Percentiles rank a stretch among this genome's conserved stretches.
These are phyloP conservation scores for Acanthaster planci DNA, from an alignment of 35 echinoderm and acorn worm species.

Conservation along the genomic window DNA sequence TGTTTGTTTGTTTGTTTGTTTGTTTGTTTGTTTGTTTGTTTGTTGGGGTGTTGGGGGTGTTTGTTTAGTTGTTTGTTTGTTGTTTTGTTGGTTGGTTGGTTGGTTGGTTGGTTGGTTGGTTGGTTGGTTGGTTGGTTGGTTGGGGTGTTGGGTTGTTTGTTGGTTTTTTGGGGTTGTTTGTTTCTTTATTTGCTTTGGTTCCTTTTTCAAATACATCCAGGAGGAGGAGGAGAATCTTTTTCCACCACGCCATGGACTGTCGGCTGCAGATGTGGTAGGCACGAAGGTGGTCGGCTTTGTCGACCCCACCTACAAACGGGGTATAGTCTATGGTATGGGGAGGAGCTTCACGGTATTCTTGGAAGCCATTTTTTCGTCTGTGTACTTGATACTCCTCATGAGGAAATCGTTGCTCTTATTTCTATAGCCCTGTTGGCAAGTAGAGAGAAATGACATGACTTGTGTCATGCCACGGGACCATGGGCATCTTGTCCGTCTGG, in stretches of 20 bases:
- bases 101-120: no score
- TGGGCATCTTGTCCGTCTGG: neutral
- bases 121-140: no score
- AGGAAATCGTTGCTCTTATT: neutral
- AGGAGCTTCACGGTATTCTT: neutral
- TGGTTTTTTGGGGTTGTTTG: no score
- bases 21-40: no score
- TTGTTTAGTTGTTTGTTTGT: no score
- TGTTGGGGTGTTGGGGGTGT: no score
- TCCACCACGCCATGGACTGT: conserved; percentile 33
- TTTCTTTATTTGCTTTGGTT: no score
- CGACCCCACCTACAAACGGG: conserved; percentile 45
- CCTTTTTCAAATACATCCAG: no score
- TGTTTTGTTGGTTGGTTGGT: no score
- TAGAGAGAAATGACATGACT: conserved; percentile 20
- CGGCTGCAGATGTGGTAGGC: conserved; percentile 18
- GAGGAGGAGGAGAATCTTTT: conserved; percentile 23
- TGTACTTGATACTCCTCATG: neutral
- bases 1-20: no score
- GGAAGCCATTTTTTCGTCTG: no score
- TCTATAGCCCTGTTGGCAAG: neutral
- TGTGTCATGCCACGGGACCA: conserved; percentile 25
- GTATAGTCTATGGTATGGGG: conserved; percentile 24
- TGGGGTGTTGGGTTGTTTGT: no score
- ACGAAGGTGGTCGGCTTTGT: conserved; percentile 35